Conservation (phyloP, 2,797 vertebrate species). For the Myripristis murdjan region DNA sequence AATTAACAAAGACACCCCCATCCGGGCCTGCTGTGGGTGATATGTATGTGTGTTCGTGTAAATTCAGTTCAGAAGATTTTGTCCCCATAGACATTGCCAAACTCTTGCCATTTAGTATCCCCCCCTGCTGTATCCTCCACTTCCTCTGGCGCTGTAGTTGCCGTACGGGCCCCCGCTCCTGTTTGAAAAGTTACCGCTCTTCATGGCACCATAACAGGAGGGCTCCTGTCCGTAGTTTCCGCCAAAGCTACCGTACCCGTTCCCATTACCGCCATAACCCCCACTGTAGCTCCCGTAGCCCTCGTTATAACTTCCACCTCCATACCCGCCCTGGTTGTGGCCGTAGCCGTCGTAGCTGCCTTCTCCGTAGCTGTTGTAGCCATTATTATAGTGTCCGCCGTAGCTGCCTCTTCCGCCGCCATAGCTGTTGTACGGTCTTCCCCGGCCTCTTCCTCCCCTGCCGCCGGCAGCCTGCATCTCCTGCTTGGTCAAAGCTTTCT, state of each 20-base stretch:
- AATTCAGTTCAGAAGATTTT: slow-evolving; percentile 74
- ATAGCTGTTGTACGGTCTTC: slow-evolving; percentile 83
- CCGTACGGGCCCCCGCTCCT: slow-evolving; percentile 78
- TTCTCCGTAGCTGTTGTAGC: slow-evolving; percentile 84
- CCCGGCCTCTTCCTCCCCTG: slow-evolving; percentile 78
- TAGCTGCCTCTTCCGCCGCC: slow-evolving; percentile 86
- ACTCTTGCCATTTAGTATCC: slow-evolving; percentile 74
- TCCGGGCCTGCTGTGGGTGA: slow-evolving; percentile 40
- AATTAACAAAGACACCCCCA: slow-evolving; percentile 53
- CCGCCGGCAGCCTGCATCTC: slow-evolving; percentile 89
- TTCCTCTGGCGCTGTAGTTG: slow-evolving; percentile 67
- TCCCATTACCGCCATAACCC: slow-evolving; percentile 90
- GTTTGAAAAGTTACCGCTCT: slow-evolving; percentile 81
- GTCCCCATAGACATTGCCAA: slow-evolving; percentile 63
- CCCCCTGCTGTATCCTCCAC: slow-evolving; percentile 78
- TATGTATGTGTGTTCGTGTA: slow-evolving; percentile 54
- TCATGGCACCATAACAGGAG: slow-evolving; percentile 92
- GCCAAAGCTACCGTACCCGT: slow-evolving; percentile 93
- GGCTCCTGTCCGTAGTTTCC: slow-evolving; percentile 92
- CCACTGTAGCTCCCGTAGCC: slow-evolving; percentile 86
- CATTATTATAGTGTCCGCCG: slow-evolving; percentile 85
- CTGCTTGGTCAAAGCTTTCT: slow-evolving; percentile 96
- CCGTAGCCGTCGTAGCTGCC: slow-evolving; percentile 88
- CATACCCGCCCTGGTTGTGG: slow-evolving; percentile 86
- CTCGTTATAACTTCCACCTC: slow-evolving; percentile 89